Evolutionary conservation across 2,888 invertebrate genomes (phyloP).

Genomic region (Didymodactylos carnosus): DNA sequence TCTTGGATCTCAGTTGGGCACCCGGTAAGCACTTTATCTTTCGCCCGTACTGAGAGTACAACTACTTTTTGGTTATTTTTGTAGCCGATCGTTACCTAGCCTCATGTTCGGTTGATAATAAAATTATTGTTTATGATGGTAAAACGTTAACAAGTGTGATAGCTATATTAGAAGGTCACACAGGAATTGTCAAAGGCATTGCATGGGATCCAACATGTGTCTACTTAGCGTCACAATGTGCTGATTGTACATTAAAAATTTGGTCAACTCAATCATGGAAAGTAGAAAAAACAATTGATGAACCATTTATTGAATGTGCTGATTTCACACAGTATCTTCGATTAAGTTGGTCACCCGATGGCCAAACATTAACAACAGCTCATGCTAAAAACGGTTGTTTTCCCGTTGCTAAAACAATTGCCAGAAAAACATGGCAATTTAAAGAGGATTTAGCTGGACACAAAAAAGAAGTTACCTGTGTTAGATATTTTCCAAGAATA

Average conservation of each 20-base stretch:
- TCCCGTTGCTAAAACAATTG: neutral
- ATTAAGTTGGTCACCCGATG: conserved; percentile 92
- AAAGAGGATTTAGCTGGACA: conserved; percentile 95
- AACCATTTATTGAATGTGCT: conserved; percentile 46
- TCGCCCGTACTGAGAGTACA: too few relatives aligned
- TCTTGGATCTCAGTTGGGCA: conserved; percentile 10
- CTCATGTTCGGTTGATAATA: conserved; percentile 87
- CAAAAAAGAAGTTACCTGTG: conserved; percentile 83
- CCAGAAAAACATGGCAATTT: conserved; percentile 49
- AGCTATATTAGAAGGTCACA: conserved; percentile 63
- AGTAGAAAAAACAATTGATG: conserved; percentile 60
- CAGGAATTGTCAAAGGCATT: conserved; percentile 79
- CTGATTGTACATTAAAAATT: conserved; percentile 73
- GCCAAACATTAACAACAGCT: conserved; percentile 77
- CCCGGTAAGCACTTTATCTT: too few relatives aligned
- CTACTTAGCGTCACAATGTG: conserved; percentile 72
- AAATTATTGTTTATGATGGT: conserved; percentile 57
- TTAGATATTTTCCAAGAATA: conserved; percentile 27
- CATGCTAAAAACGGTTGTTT: conserved; percentile 77
- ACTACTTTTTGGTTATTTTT: too few relatives aligned
- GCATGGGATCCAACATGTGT: conserved; percentile 97
- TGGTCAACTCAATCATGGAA: conserved; percentile 93
- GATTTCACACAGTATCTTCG: conserved; percentile 78
- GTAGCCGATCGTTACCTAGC: conserved; percentile 64
- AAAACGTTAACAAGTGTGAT: conserved; percentile 56